These are phyloP conservation scores for Malurus cyaneus DNA, from an alignment of 2,113 vertebrate genomes.

Conservation along the genomic window DNA sequence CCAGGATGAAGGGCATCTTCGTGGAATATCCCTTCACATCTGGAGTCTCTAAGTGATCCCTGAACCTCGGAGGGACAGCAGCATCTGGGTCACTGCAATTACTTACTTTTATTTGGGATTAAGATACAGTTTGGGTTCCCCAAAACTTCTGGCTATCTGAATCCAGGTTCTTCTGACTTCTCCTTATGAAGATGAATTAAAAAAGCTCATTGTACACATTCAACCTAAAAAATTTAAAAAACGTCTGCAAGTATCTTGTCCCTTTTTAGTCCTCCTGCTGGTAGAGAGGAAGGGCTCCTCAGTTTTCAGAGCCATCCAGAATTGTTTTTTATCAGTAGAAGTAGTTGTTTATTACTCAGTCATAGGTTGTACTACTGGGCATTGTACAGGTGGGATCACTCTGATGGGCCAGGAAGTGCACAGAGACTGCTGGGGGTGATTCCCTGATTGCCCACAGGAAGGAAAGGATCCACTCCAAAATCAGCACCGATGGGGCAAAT, in stretches of 20 bases:
- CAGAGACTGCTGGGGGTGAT: neutral
- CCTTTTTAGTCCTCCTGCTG: neutral
- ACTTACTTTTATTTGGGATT: neutral
- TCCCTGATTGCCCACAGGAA: neutral
- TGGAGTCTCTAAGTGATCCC: neutral
- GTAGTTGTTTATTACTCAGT: neutral
- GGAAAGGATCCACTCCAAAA: neutral
- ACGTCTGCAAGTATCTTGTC: neutral
- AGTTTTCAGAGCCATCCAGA: neutral
- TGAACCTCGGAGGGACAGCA: neutral
- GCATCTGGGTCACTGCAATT: neutral
- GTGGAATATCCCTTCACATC: neutral
- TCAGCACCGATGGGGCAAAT: neutral
- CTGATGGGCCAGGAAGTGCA: no score
- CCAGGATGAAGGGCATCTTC: neutral
- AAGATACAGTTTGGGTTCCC: neutral
- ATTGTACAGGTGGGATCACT: neutral
- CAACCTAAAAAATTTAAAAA: neutral
- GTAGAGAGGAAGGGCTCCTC: neutral
- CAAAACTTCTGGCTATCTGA: neutral
- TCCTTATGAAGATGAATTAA: neutral
- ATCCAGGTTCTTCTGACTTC: neutral
- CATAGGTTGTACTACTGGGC: rapidly evolving
- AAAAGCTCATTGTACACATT: neutral
- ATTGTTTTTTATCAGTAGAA: neutral